Evolutionary conservation across 2,113 vertebrate species (phyloP).

Genomic region (Corythoichthys intestinalis): DNA sequence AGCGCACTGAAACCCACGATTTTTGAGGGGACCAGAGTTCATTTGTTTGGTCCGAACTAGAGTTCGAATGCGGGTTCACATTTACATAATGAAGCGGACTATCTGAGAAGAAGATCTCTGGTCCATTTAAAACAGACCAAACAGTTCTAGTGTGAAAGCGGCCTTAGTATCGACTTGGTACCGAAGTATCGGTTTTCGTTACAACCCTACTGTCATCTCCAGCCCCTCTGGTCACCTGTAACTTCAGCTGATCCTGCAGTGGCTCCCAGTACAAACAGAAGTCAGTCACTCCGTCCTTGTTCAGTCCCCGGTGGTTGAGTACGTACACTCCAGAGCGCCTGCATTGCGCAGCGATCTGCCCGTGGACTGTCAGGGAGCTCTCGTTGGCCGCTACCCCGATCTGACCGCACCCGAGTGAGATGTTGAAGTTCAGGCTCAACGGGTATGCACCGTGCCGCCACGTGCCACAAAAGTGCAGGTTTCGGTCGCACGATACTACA

Average conservation of each 20-base stretch:
- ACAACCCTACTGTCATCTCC: too few species aligned
- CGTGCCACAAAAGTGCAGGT: conserved; percentile 58
- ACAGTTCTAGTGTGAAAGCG: too few species aligned
- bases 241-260: conserved; percentile 55
- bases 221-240: conserved; percentile 36
- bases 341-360: conserved; percentile 53
- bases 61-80: too few species aligned
- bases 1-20: too few species aligned
- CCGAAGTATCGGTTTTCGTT: too few species aligned
- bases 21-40: too few species aligned
- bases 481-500: conserved; percentile 19
- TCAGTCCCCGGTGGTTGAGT: accelerated
- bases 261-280: conserved; percentile 74
- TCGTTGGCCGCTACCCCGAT: conserved; percentile 54
- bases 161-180: too few species aligned
- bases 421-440: conserved; percentile 30
- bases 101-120: too few species aligned
- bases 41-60: too few species aligned
- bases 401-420: conserved; percentile 48
- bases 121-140: too few species aligned
- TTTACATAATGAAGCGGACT: too few species aligned
- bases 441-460: conserved; percentile 40
- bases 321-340: accelerated
- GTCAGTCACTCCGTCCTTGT: accelerated
- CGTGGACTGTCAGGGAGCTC: conserved; percentile 52